These are phyloP conservation scores for Drosophila borborema DNA, from an alignment of 2,888 invertebrate genomes.

Conservation along the genomic window DNA sequence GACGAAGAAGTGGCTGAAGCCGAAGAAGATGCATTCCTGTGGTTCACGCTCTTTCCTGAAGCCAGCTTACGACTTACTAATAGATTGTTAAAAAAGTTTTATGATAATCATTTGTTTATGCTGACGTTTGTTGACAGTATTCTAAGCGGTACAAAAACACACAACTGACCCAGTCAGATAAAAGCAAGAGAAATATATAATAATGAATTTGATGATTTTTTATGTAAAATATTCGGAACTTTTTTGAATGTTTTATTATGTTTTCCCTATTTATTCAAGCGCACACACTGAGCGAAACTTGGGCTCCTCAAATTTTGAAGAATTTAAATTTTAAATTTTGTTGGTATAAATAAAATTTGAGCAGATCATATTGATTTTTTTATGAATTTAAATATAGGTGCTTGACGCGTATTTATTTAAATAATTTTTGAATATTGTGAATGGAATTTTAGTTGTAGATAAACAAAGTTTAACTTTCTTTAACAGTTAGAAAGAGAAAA, in stretches of 20 bases:
- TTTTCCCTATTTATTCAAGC: background rate
- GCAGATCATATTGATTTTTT: background rate
- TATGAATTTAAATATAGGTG: background rate
- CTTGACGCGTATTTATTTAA: background rate
- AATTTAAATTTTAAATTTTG: too few species aligned
- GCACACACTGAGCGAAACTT: slow-evolving; percentile 1
- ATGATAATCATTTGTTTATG: slow-evolving; percentile 51
- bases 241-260: background rate
- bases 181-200: background rate
- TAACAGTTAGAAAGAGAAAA: too few species aligned
- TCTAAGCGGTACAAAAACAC: slow-evolving; percentile 6
- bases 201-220: slow-evolving; percentile 8
- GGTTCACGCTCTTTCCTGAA: background rate
- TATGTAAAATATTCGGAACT: background rate
- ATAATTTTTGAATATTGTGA: background rate
- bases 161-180: slow-evolving; percentile 46
- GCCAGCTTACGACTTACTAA: slow-evolving; percentile 43
- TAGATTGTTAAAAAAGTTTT: slow-evolving; percentile 32
- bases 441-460: background rate
- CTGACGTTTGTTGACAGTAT: slow-evolving; percentile 23
- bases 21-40: slow-evolving; percentile 36
- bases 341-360: background rate
- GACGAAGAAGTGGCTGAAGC: slow-evolving; percentile 12
- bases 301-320: background rate
- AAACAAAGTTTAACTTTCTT: background rate